Percentiles rank a stretch among this genome's conserved stretches.
phyloP scores from a whole-genome alignment of 2,888 invertebrate genomes.

The Conomelus anceps region DNA sequence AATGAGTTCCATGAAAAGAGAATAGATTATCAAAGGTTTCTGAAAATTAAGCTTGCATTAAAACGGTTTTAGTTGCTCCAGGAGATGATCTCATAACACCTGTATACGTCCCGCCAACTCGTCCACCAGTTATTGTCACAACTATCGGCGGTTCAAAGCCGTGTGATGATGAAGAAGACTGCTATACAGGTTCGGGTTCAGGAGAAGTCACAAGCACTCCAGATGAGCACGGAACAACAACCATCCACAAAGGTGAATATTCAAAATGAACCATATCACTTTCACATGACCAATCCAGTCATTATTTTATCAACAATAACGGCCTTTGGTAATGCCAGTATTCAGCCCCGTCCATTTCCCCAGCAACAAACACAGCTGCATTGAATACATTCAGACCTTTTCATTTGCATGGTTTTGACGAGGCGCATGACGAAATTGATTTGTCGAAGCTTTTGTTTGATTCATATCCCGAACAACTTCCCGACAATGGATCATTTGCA shows the following conservation, averaged over 20 bases:
- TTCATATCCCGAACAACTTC: conserved; percentile 12
- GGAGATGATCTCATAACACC: conserved; percentile 91
- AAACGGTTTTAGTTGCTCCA: conserved; percentile 41
- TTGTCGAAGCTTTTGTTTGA: conserved; percentile 14
- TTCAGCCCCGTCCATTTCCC: conserved; percentile 67
- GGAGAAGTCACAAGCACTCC: conserved; percentile 48
- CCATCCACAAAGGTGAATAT: conserved; percentile 24
- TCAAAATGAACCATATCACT: no score
- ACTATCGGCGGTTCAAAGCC: conserved; percentile 48
- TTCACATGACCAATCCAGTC: no score
- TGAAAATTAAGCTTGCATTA: not conserved
- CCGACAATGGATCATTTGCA: conserved; percentile 21
- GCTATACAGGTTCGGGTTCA: conserved; percentile 72
- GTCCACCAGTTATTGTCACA: conserved; percentile 48
- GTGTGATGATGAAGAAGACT: conserved; percentile 79
- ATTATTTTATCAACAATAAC: no score
- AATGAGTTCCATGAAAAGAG: no score
- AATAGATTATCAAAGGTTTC: not conserved
- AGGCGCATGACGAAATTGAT: not conserved
- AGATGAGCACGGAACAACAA: conserved; percentile 27
- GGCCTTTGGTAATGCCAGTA: conserved; percentile 58
- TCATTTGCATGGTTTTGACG: not conserved
- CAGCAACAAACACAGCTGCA: conserved; percentile 57
- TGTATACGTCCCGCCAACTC: conserved; percentile 77
- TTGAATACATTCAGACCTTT: conserved; percentile 44